These are phyloP conservation scores for Pica pica DNA, from an alignment of 2,113 vertebrate species.

Conservation along the genomic window DNA sequence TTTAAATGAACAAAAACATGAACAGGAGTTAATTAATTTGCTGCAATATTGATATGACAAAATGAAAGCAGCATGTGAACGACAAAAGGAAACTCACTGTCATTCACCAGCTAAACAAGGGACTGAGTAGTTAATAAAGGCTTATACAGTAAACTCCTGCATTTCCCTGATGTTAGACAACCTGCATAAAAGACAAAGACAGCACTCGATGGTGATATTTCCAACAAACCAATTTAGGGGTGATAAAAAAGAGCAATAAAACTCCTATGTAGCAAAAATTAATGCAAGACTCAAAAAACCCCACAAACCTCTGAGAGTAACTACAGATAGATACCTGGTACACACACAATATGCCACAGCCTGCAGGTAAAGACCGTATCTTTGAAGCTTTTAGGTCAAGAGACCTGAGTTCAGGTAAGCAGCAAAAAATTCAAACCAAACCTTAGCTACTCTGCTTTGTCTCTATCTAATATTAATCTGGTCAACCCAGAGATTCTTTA, in stretches of 20 bases:
- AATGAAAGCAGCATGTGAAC: slow-evolving; percentile 17
- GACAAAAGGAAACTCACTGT: slow-evolving; percentile 32
- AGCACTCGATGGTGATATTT: neutral
- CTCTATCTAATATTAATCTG: neutral
- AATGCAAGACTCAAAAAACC: neutral
- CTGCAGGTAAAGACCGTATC: neutral
- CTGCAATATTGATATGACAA: slow-evolving; percentile 28
- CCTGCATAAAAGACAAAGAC: neutral
- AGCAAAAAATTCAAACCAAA: neutral
- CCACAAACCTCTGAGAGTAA: neutral
- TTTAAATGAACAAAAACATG: slow-evolving; percentile 7
- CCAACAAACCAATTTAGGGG: neutral
- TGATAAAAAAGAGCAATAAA: neutral
- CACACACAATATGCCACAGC: neutral
- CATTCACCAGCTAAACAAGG: slow-evolving; percentile 33
- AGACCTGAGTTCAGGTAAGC: neutral
- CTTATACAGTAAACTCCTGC: neutral
- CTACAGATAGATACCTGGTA: neutral
- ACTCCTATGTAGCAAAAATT: neutral
- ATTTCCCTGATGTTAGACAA: neutral
- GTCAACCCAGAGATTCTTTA: neutral
- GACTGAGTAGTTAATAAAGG: slow-evolving; percentile 36
- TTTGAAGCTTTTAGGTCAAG: neutral
- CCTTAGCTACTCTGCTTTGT: neutral
- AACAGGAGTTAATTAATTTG: slow-evolving; percentile 47